Base-by-base conservation (phyloP, 2,888 invertebrate genomes). In the Drosophila bunnanda region DNA sequence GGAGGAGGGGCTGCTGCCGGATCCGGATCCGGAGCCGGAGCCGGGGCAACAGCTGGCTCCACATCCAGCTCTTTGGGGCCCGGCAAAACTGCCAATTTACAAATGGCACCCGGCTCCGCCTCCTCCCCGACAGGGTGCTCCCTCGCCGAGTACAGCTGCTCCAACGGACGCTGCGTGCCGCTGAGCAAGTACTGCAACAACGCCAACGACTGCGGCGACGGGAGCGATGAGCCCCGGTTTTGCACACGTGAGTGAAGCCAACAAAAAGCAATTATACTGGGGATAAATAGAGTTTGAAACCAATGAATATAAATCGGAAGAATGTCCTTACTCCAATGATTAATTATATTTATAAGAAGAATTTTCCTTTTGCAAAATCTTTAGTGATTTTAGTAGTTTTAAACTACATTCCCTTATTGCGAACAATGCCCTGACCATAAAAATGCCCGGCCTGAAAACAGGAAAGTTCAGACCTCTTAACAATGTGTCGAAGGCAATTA, bases 101-200 rank as follows among this genome's bases (percentile, higher is more conserved):
- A 73, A 65, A 58, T 61, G 65, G 76, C 62, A 52, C 44, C 67
- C 56, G 50, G 71, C 79, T 54, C 67, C 56, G 48, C 71, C 78
- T 57, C 57, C 46, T 53, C 57, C 32, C 13, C 75, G 20, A 25
- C 75, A 7, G 77, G 77, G 66, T 93, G 92, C 75, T 89, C 90
- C 54, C 90, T 92, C 72, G 89, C 93, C 60, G 92, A 93, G 68
- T 91, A 89, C 80, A 90, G 91, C 77, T 93, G 92, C 83, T 89
- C 90, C 59, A 93, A 93, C 82, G 91, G 92, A 65, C 92, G 91
- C 75, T 93, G 92, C 84, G 92, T 93, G 71, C 93, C 94, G 48
- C 93, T 95, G 79, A 96, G 96, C 92, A 94, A 95, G 91, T 96
- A 94, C 91, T 97, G 97, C 92, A 96, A 97, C 91, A 95, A 95